These are phyloP conservation scores for Diarsia brunnea DNA, from an alignment of 2,888 invertebrate genomes.

Conservation along the genomic window DNA sequence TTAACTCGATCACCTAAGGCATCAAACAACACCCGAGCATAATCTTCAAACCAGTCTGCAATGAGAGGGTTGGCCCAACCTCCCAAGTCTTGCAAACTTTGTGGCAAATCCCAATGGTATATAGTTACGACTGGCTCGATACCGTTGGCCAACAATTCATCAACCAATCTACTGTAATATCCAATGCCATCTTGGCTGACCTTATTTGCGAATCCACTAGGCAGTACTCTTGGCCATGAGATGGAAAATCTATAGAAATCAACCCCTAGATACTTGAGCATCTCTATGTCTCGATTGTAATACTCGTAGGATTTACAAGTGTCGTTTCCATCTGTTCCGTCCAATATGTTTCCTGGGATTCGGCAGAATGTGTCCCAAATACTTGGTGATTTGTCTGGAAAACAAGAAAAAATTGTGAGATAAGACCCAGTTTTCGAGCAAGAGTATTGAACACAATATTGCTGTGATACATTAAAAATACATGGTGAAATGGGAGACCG, in stretches of 20 bases:
- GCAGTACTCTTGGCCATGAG: constrained; percentile 92
- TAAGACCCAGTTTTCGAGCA: too few relatives aligned
- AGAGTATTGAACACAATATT: too few relatives aligned
- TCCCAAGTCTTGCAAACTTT: constrained; percentile 89
- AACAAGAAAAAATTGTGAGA: background rate
- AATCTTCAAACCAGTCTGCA: constrained; percentile 87
- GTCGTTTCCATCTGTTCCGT: constrained; percentile 90
- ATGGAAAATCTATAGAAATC: constrained; percentile 91
- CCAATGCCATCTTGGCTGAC: constrained; percentile 91
- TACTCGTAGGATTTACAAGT: constrained; percentile 92
- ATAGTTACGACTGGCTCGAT: constrained; percentile 92
- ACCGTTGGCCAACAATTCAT: constrained; percentile 90
- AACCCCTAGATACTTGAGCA: constrained; percentile 85
- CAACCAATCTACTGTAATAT: constrained; percentile 92
- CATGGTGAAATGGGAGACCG: too few relatives aligned
- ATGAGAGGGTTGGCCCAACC: constrained; percentile 89
- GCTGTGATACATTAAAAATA: too few relatives aligned
- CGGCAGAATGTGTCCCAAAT: constrained; percentile 92
- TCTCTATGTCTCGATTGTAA: constrained; percentile 89
- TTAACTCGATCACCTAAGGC: constrained; percentile 89
- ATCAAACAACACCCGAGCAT: constrained; percentile 84
- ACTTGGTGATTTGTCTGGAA: constrained; percentile 88
- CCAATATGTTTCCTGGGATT: constrained; percentile 85
- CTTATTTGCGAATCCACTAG: constrained; percentile 88
- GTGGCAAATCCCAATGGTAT: constrained; percentile 90